phyloP scores from a whole-genome alignment of 2,888 invertebrate genomes.

The Cetonia aurata region DNA sequence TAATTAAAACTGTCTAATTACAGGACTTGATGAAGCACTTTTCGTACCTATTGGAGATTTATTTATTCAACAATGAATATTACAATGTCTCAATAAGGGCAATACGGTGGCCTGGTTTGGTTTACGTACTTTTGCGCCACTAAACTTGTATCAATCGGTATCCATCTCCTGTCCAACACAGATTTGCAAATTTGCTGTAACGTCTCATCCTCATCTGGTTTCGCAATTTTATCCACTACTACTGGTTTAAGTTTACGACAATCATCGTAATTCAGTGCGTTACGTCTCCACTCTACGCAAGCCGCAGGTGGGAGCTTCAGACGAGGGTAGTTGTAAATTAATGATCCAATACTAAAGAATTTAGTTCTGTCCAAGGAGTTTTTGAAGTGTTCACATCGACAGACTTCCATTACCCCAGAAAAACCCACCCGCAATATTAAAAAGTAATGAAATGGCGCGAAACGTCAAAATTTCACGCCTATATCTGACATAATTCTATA shows the following conservation, averaged over 20 bases:
- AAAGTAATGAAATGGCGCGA: too few species aligned
- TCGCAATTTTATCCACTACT: background rate
- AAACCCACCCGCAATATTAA: too few species aligned
- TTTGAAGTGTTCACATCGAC: slow-evolving; percentile 12
- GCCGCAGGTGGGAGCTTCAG: background rate
- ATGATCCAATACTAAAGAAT: background rate
- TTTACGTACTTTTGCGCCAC: background rate
- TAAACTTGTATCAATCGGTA: background rate
- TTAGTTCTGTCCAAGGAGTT: background rate
- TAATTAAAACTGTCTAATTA: too few species aligned
- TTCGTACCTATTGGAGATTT: too few species aligned
- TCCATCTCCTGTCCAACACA: slow-evolving; percentile 13
- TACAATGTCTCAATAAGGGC: background rate
- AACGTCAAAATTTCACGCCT: too few species aligned
- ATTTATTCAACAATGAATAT: too few species aligned
- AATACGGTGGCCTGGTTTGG: background rate
- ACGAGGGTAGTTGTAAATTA: background rate
- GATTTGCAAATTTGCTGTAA: background rate
- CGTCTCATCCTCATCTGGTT: background rate
- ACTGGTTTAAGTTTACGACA: too few species aligned
- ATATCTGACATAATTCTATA: too few species aligned
- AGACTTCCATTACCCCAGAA: background rate
- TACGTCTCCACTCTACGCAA: slow-evolving; percentile 7
- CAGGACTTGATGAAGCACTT: too few species aligned
- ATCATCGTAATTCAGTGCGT: too few species aligned